Base-by-base conservation (phyloP, 2,113 vertebrate species). In the Fulica atra region DNA sequence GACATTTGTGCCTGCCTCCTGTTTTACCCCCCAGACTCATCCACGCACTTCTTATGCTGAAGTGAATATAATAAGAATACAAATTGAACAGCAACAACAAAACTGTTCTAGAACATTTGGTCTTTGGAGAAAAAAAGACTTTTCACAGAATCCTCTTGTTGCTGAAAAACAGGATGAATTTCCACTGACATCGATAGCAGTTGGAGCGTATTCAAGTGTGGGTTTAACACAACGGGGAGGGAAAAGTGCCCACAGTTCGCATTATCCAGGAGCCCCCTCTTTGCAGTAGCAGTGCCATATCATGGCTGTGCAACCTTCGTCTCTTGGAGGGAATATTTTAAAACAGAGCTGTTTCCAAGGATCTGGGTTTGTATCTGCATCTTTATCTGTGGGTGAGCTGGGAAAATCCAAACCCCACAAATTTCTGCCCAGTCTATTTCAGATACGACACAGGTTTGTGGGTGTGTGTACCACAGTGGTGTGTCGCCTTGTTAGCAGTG, bases 1-100 rank as follows among this genome's bases (percentile, higher is more conserved):
- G 92, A 88, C 81, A 91, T 93, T 96, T 94, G 51, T 78, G 33
- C 18, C 38, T 96, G 81, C 71, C 69, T 93, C 42, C 61, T 86
- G 10, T 66, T 59, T 81, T 88, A 64, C 50, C 21, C 26, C 33
- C n/a, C n/a, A n/a, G 42, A 80, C 35, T 77, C 64, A 54, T 54
- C 50, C 64, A 21, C 40, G 60, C 74, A 84, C 61, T 74, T 65
- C 56, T 88, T 64, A 54, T 61, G 54, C 59, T 77, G 69, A 89
- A 93, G 81, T 71, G 54, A 90, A 88, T 85, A 57, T 78, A 89
- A 68, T 57, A 88, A 51, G 16, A 92, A 85, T 90, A 92, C 10
- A 91, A 95, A 95, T 33, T 68, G 56, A 93, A 63, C 57, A 95
- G 31, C 68, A 87, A 33, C 23, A 87, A 33, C 23, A 90, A 74